Base-by-base conservation (phyloP, 1,140 invertebrate genomes). In the Pseudomyrmex dendroicus region DNA sequence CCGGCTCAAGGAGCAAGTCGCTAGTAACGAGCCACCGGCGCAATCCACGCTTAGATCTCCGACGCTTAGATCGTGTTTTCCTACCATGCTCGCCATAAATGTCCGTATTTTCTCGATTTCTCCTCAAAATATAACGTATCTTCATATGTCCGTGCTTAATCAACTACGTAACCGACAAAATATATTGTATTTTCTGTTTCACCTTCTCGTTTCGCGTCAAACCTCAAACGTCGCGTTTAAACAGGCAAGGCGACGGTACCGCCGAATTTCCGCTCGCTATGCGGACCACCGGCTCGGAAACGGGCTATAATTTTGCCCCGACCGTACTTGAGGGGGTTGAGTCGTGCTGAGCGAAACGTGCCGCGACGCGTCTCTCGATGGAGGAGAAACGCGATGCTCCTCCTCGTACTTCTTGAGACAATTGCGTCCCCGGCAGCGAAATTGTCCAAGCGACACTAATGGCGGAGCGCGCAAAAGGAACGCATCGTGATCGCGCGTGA, bases 11-110 rank as follows among this genome's bases (percentile, higher is more conserved):
- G 70, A 85, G 62, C 85, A 83, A 74, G 70, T 74, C 73, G 83
- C 74, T 82, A 82, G 83, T 91, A 90, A 90, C 84, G 82, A 90
- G 83, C 85, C 80, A 68, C 46, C 20, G 73, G 56, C 76, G 80
- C 76, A 54, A 86, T 70, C 66, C 73, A 76, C 83, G 25, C 25
- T 25, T 25, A 22, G 57, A 59, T 77, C 59, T 78, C 70, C 52
- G 63, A 46, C 82, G 59, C 83, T 85, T 76, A 67, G 63, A 87
- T 83, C 72, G 70, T 54, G 0, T 48, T 67, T 67, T 73, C 63
- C 56, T 48, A 25, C 67, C 20, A 7, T 3, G 2, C 20, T 73
- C 20, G 50, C 17, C 22, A 25, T 48, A 44, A 78, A 46, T 59
- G 46, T 12, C 17, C 46, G 20, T 76, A 35, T 35, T 35, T 35